phyloP scores from a whole-genome alignment of 2,888 invertebrate species.

The Druceiella hillmani region DNA sequence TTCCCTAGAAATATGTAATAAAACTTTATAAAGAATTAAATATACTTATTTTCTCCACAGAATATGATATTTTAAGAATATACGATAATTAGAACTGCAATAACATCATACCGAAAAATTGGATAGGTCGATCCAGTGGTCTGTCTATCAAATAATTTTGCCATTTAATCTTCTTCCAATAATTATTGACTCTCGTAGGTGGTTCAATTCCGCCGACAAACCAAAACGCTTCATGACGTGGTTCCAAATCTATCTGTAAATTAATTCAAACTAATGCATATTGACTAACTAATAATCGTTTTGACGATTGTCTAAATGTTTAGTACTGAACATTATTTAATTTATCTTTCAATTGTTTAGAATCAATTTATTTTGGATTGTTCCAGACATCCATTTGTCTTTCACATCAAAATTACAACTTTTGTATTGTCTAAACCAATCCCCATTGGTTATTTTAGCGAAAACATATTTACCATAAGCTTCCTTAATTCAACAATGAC shows the following conservation, averaged over 20 bases:
- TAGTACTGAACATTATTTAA: no score
- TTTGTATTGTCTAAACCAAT: no score
- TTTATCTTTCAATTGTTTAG: no score
- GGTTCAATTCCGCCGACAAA: constrained; percentile 66
- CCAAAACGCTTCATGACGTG: constrained; percentile 86
- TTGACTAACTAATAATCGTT: constrained; percentile 2
- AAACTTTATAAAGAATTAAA: background rate
- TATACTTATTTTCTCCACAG: no score
- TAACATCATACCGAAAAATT: constrained; percentile 54
- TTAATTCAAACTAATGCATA: no score
- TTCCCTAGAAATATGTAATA: constrained; percentile 32
- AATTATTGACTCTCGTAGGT: constrained; percentile 38
- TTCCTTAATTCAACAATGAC: no score
- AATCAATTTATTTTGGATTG: no score
- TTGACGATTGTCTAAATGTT: background rate
- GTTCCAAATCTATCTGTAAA: constrained; percentile 65
- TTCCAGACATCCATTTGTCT: no score
- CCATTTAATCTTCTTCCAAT: constrained; percentile 37
- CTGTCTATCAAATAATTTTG: constrained; percentile 44
- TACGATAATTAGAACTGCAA: constrained; percentile 4
- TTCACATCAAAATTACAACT: no score
- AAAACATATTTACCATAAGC: no score
- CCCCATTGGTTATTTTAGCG: no score
- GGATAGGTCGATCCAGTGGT: constrained; percentile 59
- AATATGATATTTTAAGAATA: constrained; percentile 3